Percentiles rank a stretch among this genome's conserved stretches.
These are phyloP conservation scores for Gyps fulvus DNA, from an alignment of 2,113 vertebrate genomes.

Conservation along the genomic window DNA sequence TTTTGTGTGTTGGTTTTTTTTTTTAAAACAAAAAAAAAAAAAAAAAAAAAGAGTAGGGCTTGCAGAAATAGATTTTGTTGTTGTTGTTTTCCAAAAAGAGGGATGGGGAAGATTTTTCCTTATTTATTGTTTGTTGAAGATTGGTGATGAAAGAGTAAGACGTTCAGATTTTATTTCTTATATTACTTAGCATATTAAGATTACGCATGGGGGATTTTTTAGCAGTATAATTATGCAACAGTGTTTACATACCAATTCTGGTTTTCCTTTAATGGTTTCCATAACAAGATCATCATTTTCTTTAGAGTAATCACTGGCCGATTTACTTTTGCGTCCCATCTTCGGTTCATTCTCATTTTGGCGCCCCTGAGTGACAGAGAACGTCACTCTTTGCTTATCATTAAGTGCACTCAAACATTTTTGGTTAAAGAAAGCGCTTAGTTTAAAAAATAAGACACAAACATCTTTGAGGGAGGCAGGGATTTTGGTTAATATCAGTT, in stretches of 20 bases:
- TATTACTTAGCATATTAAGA: not conserved
- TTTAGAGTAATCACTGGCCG: slow-evolving; percentile 46
- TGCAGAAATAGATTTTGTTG: slow-evolving; percentile 27
- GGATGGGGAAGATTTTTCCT: not conserved
- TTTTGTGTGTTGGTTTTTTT: too few relatives aligned
- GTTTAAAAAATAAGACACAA: not conserved
- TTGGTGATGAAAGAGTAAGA: not conserved
- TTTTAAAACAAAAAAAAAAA: not conserved
- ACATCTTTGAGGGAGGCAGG: not conserved
- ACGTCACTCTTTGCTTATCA: slow-evolving; percentile 30
- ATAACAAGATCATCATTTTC: slow-evolving; percentile 61
- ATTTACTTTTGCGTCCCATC: slow-evolving; percentile 50
- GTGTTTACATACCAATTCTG: slow-evolving; percentile 50
- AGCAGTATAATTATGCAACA: not conserved
- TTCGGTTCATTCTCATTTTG: slow-evolving; percentile 44
- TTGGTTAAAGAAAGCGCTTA: not conserved
- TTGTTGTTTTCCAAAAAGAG: not conserved
- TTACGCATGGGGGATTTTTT: not conserved
- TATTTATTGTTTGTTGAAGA: not conserved
- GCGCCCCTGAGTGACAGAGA: slow-evolving; percentile 55
- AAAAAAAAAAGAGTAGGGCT: not conserved
- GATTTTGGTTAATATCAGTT: not conserved
- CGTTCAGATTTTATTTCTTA: not conserved
- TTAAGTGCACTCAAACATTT: not conserved
- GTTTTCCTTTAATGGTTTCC: slow-evolving; percentile 62